phyloP scores from a whole-genome alignment of 1,140 invertebrate genomes.

The Latrodectus geometricus region DNA sequence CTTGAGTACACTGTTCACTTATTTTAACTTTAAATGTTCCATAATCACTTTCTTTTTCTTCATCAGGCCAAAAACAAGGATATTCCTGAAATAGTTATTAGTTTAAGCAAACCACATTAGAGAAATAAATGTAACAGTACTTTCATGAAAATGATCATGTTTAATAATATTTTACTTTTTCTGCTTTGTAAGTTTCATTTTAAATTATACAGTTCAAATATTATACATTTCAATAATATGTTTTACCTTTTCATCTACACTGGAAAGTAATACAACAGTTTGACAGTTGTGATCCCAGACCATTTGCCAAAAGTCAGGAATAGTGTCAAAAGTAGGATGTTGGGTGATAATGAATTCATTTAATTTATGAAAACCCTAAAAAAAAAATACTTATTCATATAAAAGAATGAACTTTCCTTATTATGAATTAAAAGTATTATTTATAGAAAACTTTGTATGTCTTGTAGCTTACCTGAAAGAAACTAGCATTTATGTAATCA shows the following conservation, averaged over 20 bases:
- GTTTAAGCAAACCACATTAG: too few relatives aligned
- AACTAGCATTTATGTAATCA: slow-evolving; percentile 97
- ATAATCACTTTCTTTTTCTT: slow-evolving; percentile 80
- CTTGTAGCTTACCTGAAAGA: slow-evolving; percentile 74
- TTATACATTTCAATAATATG: too few relatives aligned
- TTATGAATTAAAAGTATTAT: background rate
- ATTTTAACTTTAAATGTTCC: slow-evolving; percentile 86
- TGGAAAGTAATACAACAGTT: slow-evolving; percentile 84
- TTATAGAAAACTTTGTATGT: background rate
- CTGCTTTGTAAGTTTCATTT: too few relatives aligned
- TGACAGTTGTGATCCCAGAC: slow-evolving; percentile 96
- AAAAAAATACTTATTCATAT: background rate
- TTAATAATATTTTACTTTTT: background rate
- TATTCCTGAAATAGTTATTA: slow-evolving; percentile 74
- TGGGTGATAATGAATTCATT: slow-evolving; percentile 82
- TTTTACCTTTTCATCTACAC: slow-evolving; percentile 62
- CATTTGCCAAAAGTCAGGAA: slow-evolving; percentile 95
- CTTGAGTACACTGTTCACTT: slow-evolving; percentile 71
- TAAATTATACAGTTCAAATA: background rate
- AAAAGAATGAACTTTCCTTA: too few relatives aligned
- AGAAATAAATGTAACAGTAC: background rate
- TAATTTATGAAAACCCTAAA: slow-evolving; percentile 66
- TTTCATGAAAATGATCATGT: background rate
- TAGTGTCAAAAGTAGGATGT: slow-evolving; percentile 83
- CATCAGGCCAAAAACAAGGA: slow-evolving; percentile 85